A percentile compares a stretch with the other conserved stretches of the same genome.
phyloP scores from a whole-genome alignment of 2,113 vertebrate genomes.

The Scophthalmus maximus region DNA sequence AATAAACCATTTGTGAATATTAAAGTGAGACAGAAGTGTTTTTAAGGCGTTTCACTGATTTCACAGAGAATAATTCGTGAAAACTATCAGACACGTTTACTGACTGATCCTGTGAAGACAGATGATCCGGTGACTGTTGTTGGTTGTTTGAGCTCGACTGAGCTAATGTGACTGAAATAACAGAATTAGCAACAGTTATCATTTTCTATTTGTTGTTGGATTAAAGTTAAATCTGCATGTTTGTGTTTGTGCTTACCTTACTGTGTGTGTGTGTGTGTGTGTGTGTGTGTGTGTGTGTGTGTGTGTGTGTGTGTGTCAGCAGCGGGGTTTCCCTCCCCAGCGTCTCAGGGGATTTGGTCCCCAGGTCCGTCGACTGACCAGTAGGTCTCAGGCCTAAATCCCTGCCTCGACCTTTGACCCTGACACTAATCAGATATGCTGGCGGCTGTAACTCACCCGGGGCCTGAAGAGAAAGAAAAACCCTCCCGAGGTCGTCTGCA shows the following conservation, averaged over 20 bases:
- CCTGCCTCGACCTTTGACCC: slow-evolving; percentile 75
- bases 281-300: slow-evolving; percentile 12
- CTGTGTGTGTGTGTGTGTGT: slow-evolving; percentile 27
- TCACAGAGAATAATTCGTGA: no score
- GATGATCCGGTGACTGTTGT: no score
- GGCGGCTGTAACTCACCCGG: slow-evolving; percentile 65
- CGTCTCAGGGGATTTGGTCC: slow-evolving; percentile 85
- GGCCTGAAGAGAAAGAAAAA: slow-evolving; percentile 37
- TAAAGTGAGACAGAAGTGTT: no score
- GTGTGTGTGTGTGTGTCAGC: slow-evolving; percentile 64
- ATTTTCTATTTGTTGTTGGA: slow-evolving; percentile 1
- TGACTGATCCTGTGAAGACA: no score
- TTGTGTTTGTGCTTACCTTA: slow-evolving; percentile 6
- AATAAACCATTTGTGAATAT: no score
- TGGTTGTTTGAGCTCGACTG: no score
- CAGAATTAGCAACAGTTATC: neutral
- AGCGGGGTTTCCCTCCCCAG: slow-evolving; percentile 88
- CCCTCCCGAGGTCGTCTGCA: slow-evolving; percentile 50
- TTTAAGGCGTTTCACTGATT: no score
- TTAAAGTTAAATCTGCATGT: neutral
- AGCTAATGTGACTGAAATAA: neutral
- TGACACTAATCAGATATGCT: slow-evolving; percentile 76
- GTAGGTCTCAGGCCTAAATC: slow-evolving; percentile 68
- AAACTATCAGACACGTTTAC: no score
- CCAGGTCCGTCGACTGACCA: slow-evolving; percentile 78